A percentile compares a stretch with the other conserved stretches of the same genome.
phyloP scores from a whole-genome alignment of 2,797 vertebrate species.

The Hephaestus fuliginosus region DNA sequence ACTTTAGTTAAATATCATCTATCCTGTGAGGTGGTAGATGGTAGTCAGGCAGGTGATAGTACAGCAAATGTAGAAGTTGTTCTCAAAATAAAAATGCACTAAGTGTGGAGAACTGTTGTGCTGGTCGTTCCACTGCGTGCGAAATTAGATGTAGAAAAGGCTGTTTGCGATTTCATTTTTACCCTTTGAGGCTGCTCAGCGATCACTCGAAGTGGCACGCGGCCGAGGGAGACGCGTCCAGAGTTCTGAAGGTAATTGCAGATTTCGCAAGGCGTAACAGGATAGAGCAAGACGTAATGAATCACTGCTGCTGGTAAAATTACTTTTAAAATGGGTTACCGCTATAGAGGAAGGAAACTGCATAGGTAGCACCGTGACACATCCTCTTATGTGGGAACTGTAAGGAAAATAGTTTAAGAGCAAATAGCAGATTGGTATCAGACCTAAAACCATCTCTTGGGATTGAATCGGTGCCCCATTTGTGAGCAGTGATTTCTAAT shows the following conservation, averaged over 20 bases:
- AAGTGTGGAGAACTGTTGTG: not conserved
- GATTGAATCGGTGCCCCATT: not conserved
- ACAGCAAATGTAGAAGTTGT: not conserved
- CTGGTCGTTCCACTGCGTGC: not conserved
- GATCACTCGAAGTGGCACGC: constrained; percentile 17
- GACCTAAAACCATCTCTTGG: not conserved
- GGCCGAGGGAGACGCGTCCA: constrained; percentile 8
- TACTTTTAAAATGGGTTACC: constrained; percentile 34
- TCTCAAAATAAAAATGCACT: not conserved
- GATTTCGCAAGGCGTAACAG: constrained; percentile 40
- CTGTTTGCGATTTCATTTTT: constrained; percentile 15
- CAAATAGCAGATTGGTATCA: not conserved
- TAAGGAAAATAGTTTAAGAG: not conserved
- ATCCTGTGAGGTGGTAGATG: not conserved
- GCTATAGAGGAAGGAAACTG: not conserved
- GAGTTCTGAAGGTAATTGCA: constrained; percentile 43
- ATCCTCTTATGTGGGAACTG: not conserved
- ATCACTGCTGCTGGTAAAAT: constrained; percentile 31
- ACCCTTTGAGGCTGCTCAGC: constrained; percentile 21
- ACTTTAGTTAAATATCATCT: not conserved
- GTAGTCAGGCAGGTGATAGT: not conserved
- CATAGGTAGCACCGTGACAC: constrained; percentile 1
- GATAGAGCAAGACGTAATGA: constrained; percentile 36
- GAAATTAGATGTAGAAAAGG: constrained; percentile 1
- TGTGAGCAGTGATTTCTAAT: not conserved